A percentile compares a stretch with the other conserved stretches of the same genome.
phyloP scores from a whole-genome alignment of 2,888 invertebrate genomes.

The Trachelus troglodyta region DNA sequence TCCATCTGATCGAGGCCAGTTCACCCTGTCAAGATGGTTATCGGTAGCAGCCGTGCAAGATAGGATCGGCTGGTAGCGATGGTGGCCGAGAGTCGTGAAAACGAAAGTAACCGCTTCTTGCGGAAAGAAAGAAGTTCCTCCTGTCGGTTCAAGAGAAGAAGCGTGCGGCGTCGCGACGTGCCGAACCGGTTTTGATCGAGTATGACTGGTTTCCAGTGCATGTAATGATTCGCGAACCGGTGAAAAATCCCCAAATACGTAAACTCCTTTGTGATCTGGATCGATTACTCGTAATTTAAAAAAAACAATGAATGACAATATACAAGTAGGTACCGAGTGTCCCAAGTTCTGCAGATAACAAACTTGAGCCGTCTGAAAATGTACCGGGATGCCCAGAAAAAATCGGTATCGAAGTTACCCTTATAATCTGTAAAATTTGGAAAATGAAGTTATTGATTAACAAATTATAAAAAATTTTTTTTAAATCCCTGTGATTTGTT shows the following conservation, averaged over 20 bases:
- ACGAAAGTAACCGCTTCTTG: slow-evolving; percentile 51
- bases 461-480: background rate
- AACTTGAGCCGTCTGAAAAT: background rate
- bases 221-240: slow-evolving; percentile 47
- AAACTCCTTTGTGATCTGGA: background rate
- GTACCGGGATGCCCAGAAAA: background rate
- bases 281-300: background rate
- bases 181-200: slow-evolving; percentile 58
- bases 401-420: background rate
- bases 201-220: slow-evolving; percentile 49
- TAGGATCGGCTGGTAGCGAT: background rate
- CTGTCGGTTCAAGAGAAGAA: slow-evolving; percentile 29
- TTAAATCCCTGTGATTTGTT: background rate
- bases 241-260: slow-evolving; percentile 30
- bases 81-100: slow-evolving; percentile 33
- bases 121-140: slow-evolving; percentile 43
- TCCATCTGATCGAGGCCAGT: background rate
- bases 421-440: background rate
- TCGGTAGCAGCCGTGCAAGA: background rate
- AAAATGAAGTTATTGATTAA: background rate
- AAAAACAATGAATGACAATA: background rate
- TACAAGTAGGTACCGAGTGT: background rate
- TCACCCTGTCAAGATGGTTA: background rate
- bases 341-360: background rate
- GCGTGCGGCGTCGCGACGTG: slow-evolving; percentile 19